Conservation (phyloP, 2,797 vertebrate genomes). For the Syngnathus rostellatus region DNA sequence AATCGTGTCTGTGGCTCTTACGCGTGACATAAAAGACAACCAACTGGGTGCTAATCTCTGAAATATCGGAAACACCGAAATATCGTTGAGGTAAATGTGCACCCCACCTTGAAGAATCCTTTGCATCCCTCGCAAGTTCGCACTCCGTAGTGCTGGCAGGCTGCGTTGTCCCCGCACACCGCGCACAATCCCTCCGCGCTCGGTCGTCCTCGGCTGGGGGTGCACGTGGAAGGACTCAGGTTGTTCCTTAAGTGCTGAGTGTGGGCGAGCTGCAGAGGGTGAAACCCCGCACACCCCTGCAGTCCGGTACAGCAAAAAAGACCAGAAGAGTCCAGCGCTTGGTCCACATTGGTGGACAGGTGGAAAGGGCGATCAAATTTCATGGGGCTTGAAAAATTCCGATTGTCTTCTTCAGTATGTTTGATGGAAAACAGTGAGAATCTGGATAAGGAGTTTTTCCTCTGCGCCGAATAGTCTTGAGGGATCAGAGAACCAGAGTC, state of each 20-base stretch:
- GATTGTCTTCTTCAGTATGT: constrained; percentile 76
- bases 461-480: constrained; percentile 85
- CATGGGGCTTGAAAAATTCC: constrained; percentile 75
- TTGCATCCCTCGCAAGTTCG: constrained; percentile 95
- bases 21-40: too few relatives aligned
- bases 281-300: constrained; percentile 76
- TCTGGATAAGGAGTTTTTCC: constrained; percentile 82
- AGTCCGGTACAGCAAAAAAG: constrained; percentile 71
- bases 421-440: constrained; percentile 91
- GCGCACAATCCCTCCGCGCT: constrained; percentile 88
- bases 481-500: constrained; percentile 83
- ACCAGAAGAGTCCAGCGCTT: constrained; percentile 70
- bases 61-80: too few relatives aligned
- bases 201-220: constrained; percentile 71
- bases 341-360: constrained; percentile 77
- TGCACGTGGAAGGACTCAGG: constrained; percentile 70
- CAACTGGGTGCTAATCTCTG: too few relatives aligned
- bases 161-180: constrained; percentile 93
- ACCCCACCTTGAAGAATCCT: constrained; percentile 87
- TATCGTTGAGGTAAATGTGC: too few relatives aligned
- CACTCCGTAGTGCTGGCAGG: constrained; percentile 94
- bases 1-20: too few relatives aligned
- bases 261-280: constrained; percentile 80
- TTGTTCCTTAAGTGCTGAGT: constrained; percentile 81
- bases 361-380: constrained; percentile 85